Conservation (phyloP, 1,140 invertebrate species). For the Holcopasites calliopsidis region DNA sequence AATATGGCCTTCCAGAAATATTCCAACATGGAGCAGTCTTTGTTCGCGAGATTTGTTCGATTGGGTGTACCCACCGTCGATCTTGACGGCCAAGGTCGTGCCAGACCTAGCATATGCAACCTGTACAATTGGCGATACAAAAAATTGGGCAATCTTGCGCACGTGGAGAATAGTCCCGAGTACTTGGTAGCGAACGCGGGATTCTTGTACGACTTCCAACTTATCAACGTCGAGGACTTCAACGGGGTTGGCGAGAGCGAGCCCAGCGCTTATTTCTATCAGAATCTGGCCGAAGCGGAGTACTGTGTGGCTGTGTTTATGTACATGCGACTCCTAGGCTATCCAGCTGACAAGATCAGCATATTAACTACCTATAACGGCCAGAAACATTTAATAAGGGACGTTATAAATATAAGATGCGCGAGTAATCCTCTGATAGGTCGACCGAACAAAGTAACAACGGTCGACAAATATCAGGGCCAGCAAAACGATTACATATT, state of each 20-base stretch:
- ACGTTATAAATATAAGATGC: conserved; percentile 97
- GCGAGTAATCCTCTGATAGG: conserved; percentile 98
- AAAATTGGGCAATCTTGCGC: conserved; percentile 93
- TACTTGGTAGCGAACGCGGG: conserved; percentile 95
- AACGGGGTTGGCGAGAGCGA: conserved; percentile 98
- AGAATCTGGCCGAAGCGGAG: conserved; percentile 99
- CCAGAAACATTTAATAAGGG: conserved; percentile 97
- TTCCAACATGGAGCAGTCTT: conserved; percentile 99
- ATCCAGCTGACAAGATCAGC: conserved; percentile 98
- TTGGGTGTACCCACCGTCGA: conserved; percentile 98
- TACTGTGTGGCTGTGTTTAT: conserved; percentile 98
- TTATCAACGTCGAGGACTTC: conserved; percentile 98
- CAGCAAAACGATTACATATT: conserved; percentile 99
- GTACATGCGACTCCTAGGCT: conserved; percentile 99
- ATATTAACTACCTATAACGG: conserved; percentile 99
- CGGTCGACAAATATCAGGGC: conserved; percentile 99
- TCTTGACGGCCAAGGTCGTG: conserved; percentile 98
- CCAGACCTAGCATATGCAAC: conserved; percentile 94
- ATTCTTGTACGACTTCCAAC: conserved; percentile 95
- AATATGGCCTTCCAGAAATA: conserved; percentile 99
- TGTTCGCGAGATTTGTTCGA: conserved; percentile 97
- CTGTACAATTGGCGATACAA: conserved; percentile 99
- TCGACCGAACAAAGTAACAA: conserved; percentile 95
- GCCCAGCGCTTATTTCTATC: conserved; percentile 98
- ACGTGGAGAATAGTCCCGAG: conserved; percentile 91